phyloP scores from a whole-genome alignment of 1,140 invertebrate species.

The Temnothorax curvispinosus region DNA sequence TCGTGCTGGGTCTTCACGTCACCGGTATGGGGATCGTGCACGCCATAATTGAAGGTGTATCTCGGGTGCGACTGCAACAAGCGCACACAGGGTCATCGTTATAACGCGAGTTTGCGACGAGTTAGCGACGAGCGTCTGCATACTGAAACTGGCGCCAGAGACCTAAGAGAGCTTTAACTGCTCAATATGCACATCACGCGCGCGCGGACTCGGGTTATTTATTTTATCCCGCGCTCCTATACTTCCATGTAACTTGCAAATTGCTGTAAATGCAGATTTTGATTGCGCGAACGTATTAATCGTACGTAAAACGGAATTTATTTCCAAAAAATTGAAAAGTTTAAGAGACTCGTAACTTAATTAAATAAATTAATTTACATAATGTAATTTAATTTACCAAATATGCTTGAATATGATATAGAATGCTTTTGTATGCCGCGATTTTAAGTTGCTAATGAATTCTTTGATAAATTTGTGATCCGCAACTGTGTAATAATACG shows the following conservation, averaged over 20 bases:
- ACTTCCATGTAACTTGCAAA: not conserved
- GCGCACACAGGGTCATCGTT: not conserved
- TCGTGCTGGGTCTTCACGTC: constrained; percentile 86
- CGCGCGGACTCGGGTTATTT: not conserved
- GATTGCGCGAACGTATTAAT: not conserved
- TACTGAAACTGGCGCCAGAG: not conserved
- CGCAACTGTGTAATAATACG: not conserved
- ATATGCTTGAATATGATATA: not conserved
- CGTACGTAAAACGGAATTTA: not conserved
- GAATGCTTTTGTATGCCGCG: not conserved
- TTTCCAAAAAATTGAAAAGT: not conserved
- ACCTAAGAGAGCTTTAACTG: not conserved
- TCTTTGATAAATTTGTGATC: not conserved
- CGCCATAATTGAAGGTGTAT: constrained; percentile 86
- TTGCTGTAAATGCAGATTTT: not conserved
- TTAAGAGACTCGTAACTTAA: not conserved
- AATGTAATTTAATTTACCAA: not conserved
- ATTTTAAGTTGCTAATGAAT: not conserved
- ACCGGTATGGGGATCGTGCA: constrained; percentile 86
- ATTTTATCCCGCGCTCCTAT: not conserved
- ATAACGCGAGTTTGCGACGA: not conserved
- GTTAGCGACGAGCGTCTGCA: not conserved
- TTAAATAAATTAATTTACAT: not conserved
- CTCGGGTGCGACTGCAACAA: constrained; percentile 84
- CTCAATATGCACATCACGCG: not conserved